Evolutionary conservation across 2,797 vertebrate species (phyloP).

Genomic region (Synanceia verrucosa): DNA sequence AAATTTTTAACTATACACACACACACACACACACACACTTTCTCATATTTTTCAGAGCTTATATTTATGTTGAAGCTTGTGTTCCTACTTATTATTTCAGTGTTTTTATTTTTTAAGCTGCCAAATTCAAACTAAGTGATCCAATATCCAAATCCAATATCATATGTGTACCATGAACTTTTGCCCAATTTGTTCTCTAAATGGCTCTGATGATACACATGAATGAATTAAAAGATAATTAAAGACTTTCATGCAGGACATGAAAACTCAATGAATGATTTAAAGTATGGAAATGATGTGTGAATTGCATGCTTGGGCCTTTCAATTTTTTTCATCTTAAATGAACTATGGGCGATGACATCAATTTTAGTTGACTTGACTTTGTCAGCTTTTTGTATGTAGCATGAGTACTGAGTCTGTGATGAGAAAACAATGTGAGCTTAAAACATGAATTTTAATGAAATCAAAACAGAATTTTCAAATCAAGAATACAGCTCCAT

Average conservation of each 20-base stretch:
- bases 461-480: not conserved
- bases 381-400: not conserved
- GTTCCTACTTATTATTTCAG: not conserved
- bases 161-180: not conserved
- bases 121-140: too few species aligned
- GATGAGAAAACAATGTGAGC: too few species aligned
- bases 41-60: not conserved
- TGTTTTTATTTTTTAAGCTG: not conserved
- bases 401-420: not conserved
- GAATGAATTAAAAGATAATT: not conserved
- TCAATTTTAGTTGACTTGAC: too few species aligned
- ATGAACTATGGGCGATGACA: too few species aligned
- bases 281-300: not conserved
- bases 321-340: not conserved
- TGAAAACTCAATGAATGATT: not conserved
- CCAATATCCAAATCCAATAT: too few species aligned
- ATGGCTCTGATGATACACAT: too few species aligned
- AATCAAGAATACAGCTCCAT: slow-evolving; percentile 3
- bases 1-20: too few species aligned
- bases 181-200: not conserved
- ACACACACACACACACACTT: too few species aligned
- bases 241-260: not conserved
- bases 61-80: not conserved
- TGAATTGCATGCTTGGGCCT: not conserved
- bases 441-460: slow-evolving; percentile 14